Base-by-base conservation (phyloP, 2,113 vertebrate species). In the Eublepharis macularius region DNA sequence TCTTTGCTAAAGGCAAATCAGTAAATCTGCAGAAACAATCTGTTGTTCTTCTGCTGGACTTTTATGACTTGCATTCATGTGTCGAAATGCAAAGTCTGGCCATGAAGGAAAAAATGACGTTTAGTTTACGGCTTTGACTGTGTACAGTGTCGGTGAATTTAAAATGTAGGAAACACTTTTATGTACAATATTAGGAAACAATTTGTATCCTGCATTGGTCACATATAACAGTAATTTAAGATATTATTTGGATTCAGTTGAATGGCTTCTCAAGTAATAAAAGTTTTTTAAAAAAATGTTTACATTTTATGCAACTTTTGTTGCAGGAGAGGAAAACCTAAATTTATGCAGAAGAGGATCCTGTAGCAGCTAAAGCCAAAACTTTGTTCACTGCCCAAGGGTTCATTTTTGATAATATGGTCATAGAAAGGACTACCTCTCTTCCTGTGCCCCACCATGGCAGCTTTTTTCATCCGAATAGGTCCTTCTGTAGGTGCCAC, bases 351-450 rank as follows among this genome's bases (percentile, higher is more conserved):
- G 57, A 34, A 76, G 60, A 76, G 32, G 6, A 26, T 41, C 16
- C 21, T 63, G 41, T 3, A 14, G 34, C 54, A 90, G 39, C 43
- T 82, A 84, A 57, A 84, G 32, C 19, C 14, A 86, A 84, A 85
- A 51, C 26, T 49, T 82, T 82, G 41, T 65, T 66, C 49, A 90
- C 83, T 82, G 0, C 65, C n/a, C n/a, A n/a, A n/a, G n/a, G n/a
- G n/a, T n/a, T n/a, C n/a, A n/a, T n/a, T n/a, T n/a, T n/a, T n/a
- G n/a, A n/a, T 89, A 24, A 36, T 51, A 68, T 86, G 74, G 32
- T 72, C 10, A 72, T 36, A 49, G 43, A 69, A 32, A 75, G 36
- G 17, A 17, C 36, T 39, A n/a, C n/a, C n/a, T n/a, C n/a, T n/a
- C n/a, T n/a, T n/a, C n/a, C n/a, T n/a, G n/a, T n/a, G n/a, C n/a